Evolutionary conservation across 2,113 vertebrate genomes (phyloP).

Genomic region (Xenopus laevis): DNA sequence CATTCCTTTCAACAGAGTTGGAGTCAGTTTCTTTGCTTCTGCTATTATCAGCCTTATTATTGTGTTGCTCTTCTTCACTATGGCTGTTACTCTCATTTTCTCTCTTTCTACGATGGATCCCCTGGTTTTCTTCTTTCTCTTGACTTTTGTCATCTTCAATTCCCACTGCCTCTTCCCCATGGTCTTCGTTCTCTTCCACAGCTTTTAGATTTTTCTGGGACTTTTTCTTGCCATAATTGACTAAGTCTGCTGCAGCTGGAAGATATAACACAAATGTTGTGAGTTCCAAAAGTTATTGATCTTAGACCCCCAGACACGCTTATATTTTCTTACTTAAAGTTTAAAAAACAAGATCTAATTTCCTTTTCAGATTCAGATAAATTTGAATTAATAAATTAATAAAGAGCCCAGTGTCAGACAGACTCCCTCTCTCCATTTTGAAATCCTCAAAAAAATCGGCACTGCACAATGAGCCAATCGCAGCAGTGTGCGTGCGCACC

Average conservation of each 20-base stretch:
- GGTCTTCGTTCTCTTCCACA: background rate
- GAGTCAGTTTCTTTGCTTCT: background rate
- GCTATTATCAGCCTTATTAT: too few species aligned
- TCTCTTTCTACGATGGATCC: background rate
- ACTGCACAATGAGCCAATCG: too few species aligned
- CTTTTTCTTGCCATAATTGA: background rate
- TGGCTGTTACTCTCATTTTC: background rate
- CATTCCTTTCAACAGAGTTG: background rate
- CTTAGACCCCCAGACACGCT: background rate
- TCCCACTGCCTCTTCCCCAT: background rate
- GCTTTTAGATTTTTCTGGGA: background rate
- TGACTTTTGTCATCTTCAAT: background rate
- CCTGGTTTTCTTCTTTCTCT: background rate
- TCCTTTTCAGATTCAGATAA: background rate
- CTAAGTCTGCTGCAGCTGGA: conserved; percentile 13
- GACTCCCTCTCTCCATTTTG: too few species aligned
- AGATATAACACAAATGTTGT: background rate
- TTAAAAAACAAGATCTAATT: background rate
- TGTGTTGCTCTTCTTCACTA: too few species aligned
- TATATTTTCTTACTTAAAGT: background rate
- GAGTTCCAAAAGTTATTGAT: background rate
- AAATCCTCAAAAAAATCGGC: too few species aligned
- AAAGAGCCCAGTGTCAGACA: too few species aligned
- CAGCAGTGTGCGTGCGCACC: too few species aligned
- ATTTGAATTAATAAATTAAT: too few species aligned